These are phyloP conservation scores for Microplitis manilae DNA, from an alignment of 2,888 invertebrate species.

Conservation along the genomic window DNA sequence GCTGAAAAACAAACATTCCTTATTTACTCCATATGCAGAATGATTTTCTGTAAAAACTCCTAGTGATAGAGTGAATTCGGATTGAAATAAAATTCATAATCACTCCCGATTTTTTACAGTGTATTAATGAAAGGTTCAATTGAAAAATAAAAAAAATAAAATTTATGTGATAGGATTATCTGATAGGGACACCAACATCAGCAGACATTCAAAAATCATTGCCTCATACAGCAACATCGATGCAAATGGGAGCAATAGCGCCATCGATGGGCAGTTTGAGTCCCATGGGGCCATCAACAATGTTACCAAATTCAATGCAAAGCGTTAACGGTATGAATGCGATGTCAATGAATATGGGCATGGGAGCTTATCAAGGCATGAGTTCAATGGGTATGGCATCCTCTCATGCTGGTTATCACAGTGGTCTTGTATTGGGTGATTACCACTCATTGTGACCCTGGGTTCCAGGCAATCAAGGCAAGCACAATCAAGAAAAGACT, in stretches of 20 bases:
- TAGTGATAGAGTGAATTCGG: no score
- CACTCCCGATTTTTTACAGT: no score
- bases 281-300: constrained; percentile 68
- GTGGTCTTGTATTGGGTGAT: constrained; percentile 68
- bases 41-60: no score
- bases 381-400: constrained; percentile 70
- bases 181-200: constrained; percentile 67
- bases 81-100: no score
- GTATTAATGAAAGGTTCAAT: no score
- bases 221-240: constrained; percentile 69
- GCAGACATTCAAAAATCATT: constrained; percentile 68
- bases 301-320: constrained; percentile 69
- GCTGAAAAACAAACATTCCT: no score
- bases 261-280: constrained; percentile 68
- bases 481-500: constrained; percentile 68
- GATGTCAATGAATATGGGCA: constrained; percentile 70
- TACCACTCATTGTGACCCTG: constrained; percentile 71
- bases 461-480: constrained; percentile 64
- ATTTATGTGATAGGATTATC: constrained; percentile 63
- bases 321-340: constrained; percentile 69
- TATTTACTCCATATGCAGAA: no score
- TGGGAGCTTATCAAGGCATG: constrained; percentile 69
- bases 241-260: constrained; percentile 70
- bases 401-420: constrained; percentile 66
- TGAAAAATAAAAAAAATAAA: not conserved